Base-by-base conservation (phyloP, 2,888 invertebrate species). In the Linnaemya tessellans region DNA sequence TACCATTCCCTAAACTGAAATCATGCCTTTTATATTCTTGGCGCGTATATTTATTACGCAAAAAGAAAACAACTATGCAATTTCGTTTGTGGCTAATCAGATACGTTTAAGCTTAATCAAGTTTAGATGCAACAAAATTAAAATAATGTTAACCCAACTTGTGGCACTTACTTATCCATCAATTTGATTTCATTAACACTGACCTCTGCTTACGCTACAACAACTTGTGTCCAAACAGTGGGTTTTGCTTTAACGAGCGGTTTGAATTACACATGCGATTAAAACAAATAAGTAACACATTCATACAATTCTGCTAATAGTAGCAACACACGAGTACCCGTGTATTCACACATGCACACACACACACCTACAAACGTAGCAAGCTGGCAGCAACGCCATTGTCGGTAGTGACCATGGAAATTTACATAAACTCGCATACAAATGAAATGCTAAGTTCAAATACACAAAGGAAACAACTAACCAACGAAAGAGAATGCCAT, bases 381-480 rank as follows among this genome's bases (percentile, higher is more conserved):
- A 49, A 49, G 7, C 46, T 18, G 4, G 4, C 18, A 49, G 8
- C 30, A 38, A 10, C 46, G 15, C 13, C 13, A 46, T 15, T 7
- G 54, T 11, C 54, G 22, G 22, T 22, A 54, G 22, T 54, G 54
- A 25, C 54, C 67, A 30, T 58, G 30, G 64, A n/a, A 58, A 79
- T 30, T 77, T 70, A 62, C 64, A 71, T 38, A 22, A 46, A 56
- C 56, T 15, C 5, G 4, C 11, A 49, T 20, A 41, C n/a, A 25
- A 30, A 13, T 35, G 15, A 3, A 38, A 20, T 10, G 20, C 4
- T 22, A 51, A 51, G n/a, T 56, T 56, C 18, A 54, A 71, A 71
- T 51, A 64, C 64, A 64, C 54, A 71, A 80, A 46, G 43, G 43
- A 71, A 35, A 35, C n/a, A 2, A 22, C 35, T 46, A 46, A 64